Evolutionary conservation across 2,113 vertebrate genomes (phyloP).

Genomic region (Tauraco erythrolophus): DNA sequence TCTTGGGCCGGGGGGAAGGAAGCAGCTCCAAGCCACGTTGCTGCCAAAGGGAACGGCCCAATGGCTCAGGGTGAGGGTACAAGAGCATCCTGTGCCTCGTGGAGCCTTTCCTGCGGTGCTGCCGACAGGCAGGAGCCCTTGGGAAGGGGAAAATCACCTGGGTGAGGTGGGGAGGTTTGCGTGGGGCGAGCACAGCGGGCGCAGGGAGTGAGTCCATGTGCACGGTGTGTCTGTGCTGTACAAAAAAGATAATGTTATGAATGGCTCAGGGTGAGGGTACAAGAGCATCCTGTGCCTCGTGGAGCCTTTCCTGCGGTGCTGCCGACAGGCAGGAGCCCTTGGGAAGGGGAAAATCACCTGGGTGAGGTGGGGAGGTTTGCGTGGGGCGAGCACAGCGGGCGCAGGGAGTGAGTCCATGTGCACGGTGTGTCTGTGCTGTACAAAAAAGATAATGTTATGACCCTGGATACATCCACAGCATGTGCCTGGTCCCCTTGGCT

Average conservation of each 20-base stretch:
- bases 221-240: neutral
- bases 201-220: neutral
- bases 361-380: accelerated
- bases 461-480: no score
- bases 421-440: neutral
- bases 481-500: no score
- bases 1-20: neutral
- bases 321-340: neutral
- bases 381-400: accelerated
- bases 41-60: accelerated
- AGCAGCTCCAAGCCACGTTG: accelerated
- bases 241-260: no score
- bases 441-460: no score
- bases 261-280: neutral
- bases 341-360: neutral
- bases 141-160: neutral
- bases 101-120: neutral
- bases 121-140: neutral
- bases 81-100: neutral
- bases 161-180: accelerated
- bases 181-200: accelerated
- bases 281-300: neutral
- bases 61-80: neutral
- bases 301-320: neutral
- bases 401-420: neutral